A percentile compares a stretch with the other conserved stretches of the same genome.
Conservation (phyloP, 1,140 invertebrate species). For the Bombus soroeensis region DNA sequence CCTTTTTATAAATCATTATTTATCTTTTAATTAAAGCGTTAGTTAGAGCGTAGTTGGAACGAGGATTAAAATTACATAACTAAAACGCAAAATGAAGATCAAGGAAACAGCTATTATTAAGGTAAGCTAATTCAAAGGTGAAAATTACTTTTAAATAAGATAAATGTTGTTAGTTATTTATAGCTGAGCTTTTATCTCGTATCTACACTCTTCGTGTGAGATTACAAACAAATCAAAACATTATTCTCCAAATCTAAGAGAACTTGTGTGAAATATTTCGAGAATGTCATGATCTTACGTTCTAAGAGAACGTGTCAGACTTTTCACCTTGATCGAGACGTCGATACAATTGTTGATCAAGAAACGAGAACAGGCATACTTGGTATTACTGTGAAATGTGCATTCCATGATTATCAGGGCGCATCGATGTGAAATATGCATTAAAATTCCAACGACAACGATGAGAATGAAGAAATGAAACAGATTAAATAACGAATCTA, state of each 20-base stretch:
- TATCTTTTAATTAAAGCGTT: too few species aligned
- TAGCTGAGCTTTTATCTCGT: too few species aligned
- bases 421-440: constrained; percentile 32
- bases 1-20: not conserved
- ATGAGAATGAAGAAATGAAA: not conserved
- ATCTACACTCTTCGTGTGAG: not conserved
- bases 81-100: too few species aligned
- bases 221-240: not conserved
- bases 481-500: not conserved
- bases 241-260: not conserved
- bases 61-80: too few species aligned
- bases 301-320: not conserved
- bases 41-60: too few species aligned
- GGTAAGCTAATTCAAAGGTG: too few species aligned
- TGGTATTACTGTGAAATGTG: constrained; percentile 8
- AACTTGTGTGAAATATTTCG: not conserved
- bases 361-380: constrained; percentile 8
- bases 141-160: too few species aligned
- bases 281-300: not conserved
- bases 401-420: constrained; percentile 52
- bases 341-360: not conserved
- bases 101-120: too few species aligned
- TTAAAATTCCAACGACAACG: constrained; percentile 44
- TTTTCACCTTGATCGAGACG: not conserved
- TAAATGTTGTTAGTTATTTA: too few species aligned